Percentiles rank a stretch among this genome's conserved stretches.
These are phyloP conservation scores for Ophthalmolycus amberensis DNA, from an alignment of 2,113 vertebrate species.

Conservation along the genomic window DNA sequence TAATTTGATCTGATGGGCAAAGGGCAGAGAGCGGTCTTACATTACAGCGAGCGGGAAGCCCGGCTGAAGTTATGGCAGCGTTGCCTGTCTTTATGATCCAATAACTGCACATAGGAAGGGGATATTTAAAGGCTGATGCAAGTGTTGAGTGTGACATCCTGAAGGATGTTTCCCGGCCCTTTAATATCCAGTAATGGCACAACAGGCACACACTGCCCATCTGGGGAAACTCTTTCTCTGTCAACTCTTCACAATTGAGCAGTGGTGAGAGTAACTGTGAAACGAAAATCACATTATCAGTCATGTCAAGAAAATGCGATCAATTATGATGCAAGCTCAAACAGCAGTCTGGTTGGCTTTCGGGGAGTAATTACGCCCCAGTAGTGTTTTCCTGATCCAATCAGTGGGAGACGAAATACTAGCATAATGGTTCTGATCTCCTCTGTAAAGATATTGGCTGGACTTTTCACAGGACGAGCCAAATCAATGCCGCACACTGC, in stretches of 20 bases:
- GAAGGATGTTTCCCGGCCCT: slow-evolving; percentile 3
- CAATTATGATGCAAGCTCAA: slow-evolving; percentile 55
- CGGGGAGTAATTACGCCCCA: slow-evolving; percentile 52
- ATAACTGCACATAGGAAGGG: slow-evolving; percentile 18
- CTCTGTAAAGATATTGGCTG: slow-evolving; percentile 41
- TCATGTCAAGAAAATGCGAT: slow-evolving; percentile 49
- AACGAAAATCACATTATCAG: slow-evolving; percentile 42
- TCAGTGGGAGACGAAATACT: slow-evolving; percentile 48
- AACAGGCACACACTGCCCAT: slow-evolving; percentile 5
- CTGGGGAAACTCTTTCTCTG: slow-evolving; percentile 7
- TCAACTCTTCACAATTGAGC: slow-evolving; percentile 9
- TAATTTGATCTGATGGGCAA: background rate
- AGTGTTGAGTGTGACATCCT: background rate
- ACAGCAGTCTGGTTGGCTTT: slow-evolving; percentile 30
- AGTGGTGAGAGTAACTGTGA: slow-evolving; percentile 24
- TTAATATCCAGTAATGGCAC: background rate
- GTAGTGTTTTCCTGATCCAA: slow-evolving; percentile 45
- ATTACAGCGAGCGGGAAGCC: slow-evolving; percentile 24
- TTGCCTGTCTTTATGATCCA: slow-evolving; percentile 9
- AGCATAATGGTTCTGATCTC: slow-evolving; percentile 52
- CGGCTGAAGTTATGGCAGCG: background rate
- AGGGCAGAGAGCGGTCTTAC: background rate
- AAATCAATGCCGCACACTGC: slow-evolving; percentile 57
- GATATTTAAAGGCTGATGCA: slow-evolving; percentile 37
- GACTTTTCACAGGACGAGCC: slow-evolving; percentile 30